These are phyloP conservation scores for Rotaria socialis DNA, from an alignment of 2,888 invertebrate genomes.

Conservation along the genomic window DNA sequence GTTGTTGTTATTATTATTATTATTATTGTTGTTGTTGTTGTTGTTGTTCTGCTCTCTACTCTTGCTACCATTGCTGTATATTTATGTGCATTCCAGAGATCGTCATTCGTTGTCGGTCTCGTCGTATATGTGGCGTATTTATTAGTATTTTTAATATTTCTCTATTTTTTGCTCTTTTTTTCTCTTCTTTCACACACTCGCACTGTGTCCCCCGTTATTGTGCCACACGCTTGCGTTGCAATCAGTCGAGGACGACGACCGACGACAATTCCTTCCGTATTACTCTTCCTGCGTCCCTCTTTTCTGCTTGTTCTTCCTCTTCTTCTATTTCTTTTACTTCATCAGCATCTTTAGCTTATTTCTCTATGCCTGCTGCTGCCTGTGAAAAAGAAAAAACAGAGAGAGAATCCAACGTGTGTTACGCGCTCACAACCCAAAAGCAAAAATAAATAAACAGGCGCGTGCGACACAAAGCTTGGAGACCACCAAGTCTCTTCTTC, in stretches of 20 bases:
- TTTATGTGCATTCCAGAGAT: background rate
- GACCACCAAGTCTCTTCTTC: constrained; percentile 3
- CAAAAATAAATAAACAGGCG: constrained; percentile 22
- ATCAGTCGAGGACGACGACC: constrained; percentile 19
- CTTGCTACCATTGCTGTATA: background rate
- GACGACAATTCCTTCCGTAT: constrained; percentile 21
- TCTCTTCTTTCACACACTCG: constrained; percentile 1
- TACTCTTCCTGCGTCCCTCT: background rate
- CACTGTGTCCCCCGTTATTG: background rate
- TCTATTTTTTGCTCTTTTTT: constrained; percentile 12
- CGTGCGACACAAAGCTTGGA: background rate
- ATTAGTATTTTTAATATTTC: constrained; percentile 24
- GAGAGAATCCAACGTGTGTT: background rate
- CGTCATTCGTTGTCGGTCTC: background rate
- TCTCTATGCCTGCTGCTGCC: background rate
- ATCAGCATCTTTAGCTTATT: background rate
- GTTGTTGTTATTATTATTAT: background rate
- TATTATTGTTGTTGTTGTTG: background rate
- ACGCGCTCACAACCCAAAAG: background rate
- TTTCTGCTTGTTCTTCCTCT: background rate
- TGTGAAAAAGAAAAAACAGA: background rate
- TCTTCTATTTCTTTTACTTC: background rate
- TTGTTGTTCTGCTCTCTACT: background rate
- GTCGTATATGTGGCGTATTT: constrained; percentile 14
- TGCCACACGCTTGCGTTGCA: constrained; percentile 6